Conservation (phyloP, 2,113 vertebrate genomes). For the Phycodurus eques region DNA sequence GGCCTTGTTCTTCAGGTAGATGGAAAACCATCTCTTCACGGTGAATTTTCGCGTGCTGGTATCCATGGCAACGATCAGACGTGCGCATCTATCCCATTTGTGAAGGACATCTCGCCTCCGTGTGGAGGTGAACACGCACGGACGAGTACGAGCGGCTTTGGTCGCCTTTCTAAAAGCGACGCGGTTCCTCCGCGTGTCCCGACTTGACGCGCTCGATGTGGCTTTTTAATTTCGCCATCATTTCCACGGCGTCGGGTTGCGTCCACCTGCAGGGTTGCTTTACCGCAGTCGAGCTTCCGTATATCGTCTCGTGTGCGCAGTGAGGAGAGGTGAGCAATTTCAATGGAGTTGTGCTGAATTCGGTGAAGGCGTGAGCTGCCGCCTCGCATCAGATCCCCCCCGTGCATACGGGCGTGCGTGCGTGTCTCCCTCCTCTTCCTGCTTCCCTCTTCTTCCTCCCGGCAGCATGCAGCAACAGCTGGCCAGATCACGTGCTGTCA, state of each 20-base stretch:
- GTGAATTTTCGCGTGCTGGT: constrained; percentile 72
- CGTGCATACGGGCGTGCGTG: constrained; percentile 30
- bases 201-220: constrained; percentile 26
- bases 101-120: constrained; percentile 47
- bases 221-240: constrained; percentile 33
- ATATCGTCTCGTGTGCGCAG: constrained; percentile 35
- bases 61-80: constrained; percentile 62
- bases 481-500: constrained; percentile 61
- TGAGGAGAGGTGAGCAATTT: constrained; percentile 43
- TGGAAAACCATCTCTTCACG: constrained; percentile 70
- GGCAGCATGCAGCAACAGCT: constrained; percentile 68
- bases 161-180: constrained; percentile 40
- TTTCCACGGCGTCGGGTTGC: constrained; percentile 14
- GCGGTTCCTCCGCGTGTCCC: constrained; percentile 24
- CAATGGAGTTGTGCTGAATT: constrained; percentile 64
- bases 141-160: constrained; percentile 1
- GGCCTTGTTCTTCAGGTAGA: constrained; percentile 72
- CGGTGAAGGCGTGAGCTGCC: constrained; percentile 31
- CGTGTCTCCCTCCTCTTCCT: constrained; percentile 49
- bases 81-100: constrained; percentile 59
- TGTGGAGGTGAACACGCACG: constrained; percentile 22
- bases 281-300: constrained; percentile 29
- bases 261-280: background rate
- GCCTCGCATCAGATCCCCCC: constrained; percentile 21
- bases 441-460: constrained; percentile 32